Evolutionary conservation across 2,113 vertebrate genomes (phyloP).

Genomic region (Pelusios castaneus): DNA sequence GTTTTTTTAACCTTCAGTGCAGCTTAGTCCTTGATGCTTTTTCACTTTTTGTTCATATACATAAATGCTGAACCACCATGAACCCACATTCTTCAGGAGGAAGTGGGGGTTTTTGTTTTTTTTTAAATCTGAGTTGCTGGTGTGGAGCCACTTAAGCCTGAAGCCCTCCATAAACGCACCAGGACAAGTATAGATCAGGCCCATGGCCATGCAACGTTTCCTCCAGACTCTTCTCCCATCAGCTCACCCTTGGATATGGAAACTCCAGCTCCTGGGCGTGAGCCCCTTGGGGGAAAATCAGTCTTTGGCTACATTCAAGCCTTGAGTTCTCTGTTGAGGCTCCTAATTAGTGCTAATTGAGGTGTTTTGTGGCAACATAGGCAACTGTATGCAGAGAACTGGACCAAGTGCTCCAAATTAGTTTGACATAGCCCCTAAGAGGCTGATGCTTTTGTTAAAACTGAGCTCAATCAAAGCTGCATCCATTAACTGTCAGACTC

Average conservation of each 20-base stretch:
- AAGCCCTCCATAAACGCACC: neutral
- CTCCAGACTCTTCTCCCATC: neutral
- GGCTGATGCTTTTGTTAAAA: fast-evolving
- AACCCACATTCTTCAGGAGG: neutral
- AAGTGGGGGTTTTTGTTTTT: neutral
- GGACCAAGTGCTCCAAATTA: neutral
- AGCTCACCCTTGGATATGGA: fast-evolving
- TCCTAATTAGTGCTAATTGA: neutral
- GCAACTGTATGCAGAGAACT: neutral
- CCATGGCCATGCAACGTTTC: neutral
- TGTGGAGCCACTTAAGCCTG: neutral
- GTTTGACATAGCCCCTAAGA: neutral
- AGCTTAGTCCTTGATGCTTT: too few relatives aligned
- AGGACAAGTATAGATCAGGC: neutral
- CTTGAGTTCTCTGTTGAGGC: neutral
- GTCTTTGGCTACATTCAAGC: neutral
- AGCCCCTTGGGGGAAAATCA: neutral
- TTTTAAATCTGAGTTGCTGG: neutral
- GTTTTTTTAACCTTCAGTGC: neutral
- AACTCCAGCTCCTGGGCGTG: fast-evolving
- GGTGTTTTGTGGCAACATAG: neutral
- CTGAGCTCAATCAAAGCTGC: fast-evolving
- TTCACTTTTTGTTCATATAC: neutral
- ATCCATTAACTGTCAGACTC: neutral
- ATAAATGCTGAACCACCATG: neutral